Conservation (phyloP, 2,888 invertebrate genomes). For the Eupithecia exiguata region DNA sequence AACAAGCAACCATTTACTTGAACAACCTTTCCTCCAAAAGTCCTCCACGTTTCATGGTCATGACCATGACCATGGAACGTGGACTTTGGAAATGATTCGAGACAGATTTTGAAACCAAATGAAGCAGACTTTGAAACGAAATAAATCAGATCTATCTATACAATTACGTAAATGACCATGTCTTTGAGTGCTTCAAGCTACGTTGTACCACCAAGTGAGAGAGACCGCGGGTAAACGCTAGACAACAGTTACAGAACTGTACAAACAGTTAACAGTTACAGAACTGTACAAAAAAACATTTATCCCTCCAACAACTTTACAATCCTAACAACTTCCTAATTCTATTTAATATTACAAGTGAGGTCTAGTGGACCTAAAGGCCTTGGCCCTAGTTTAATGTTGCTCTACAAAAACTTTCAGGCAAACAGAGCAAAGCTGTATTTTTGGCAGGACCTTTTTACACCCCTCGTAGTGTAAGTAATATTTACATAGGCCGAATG, state of each 20-base stretch:
- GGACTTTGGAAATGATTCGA: neutral
- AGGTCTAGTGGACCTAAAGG: neutral
- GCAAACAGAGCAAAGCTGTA: neutral
- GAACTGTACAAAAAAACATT: too few relatives aligned
- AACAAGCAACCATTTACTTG: slow-evolving; percentile 32
- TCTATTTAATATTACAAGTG: neutral
- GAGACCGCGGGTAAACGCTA: too few relatives aligned
- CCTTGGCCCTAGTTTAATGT: neutral
- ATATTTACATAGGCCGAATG: slow-evolving; percentile 1
- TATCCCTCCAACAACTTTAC: too few relatives aligned
- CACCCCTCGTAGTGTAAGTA: neutral
- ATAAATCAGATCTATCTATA: too few relatives aligned
- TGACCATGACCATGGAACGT: neutral
- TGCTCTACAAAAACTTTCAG: neutral
- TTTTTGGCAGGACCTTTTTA: neutral
- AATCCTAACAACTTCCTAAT: neutral
- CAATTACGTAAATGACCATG: too few relatives aligned
- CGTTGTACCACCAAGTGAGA: too few relatives aligned
- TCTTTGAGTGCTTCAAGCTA: too few relatives aligned
- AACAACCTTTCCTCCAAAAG: too few relatives aligned
- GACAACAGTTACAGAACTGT: too few relatives aligned
- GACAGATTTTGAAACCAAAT: neutral
- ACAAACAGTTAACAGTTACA: too few relatives aligned
- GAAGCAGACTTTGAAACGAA: neutral
- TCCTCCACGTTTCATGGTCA: too few relatives aligned